Base-by-base conservation (phyloP, 2,113 vertebrate genomes). In the Anser cygnoides region DNA sequence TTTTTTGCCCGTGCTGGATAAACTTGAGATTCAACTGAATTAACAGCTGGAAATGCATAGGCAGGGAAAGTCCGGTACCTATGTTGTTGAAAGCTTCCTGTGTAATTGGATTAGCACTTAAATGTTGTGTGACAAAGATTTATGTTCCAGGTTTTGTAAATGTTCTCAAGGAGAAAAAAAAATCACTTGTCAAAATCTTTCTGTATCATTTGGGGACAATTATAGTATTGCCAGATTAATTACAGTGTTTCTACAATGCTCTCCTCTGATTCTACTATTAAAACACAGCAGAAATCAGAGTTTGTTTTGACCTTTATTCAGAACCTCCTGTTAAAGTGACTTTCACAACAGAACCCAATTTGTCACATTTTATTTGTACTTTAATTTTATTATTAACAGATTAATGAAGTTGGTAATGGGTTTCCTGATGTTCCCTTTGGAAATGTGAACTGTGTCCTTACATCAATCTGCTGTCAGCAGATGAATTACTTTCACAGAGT, bases 371-470 rank as follows among this genome's bases (percentile, higher is more conserved):
- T 96, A 92, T 96, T 98, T 97, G 92, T 94, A 94, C 89, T 92
- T 97, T 97, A 97, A 97, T 97, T 97, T 96, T 94, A 96, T 96
- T 96, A 92, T 93, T 85, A 97, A 94, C 89, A 95, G 87, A 97
- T 94, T 96, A 97, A 97, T 96, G 93, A 96, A 88, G 87, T 88
- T 95, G 66, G 93, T 97, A 96, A 97, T 94, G 75, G 84, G 87
- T 96, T 96, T 92, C 95, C 95, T 15, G 6, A 95, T 92, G 95
- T 92, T 96, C 80, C 70, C 72, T 93, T 96, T 91, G 93, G 94
- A 95, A 96, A 95, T 33, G 74, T 88, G 96, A 98, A 97, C 89
- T 79, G 46, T 83, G 71, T 92, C 76, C 92, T 84, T 88, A 67
- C 82, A 97, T 96, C 96, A 96, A 74, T 97, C 96, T 97, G 91